Conservation (phyloP, 1,140 invertebrate genomes). For the Listronotus bonariensis region DNA sequence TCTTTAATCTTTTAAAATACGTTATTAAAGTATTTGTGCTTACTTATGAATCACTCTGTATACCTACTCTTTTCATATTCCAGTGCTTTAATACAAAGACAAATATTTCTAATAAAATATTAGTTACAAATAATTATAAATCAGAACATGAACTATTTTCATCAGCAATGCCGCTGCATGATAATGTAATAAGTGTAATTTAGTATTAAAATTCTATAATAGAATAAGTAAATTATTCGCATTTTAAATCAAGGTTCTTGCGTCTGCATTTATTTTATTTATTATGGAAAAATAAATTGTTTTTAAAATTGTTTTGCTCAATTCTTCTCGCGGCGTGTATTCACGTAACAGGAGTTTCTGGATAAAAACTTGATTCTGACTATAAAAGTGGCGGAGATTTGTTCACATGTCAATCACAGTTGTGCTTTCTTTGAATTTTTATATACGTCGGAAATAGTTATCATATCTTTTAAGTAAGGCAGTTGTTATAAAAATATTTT, state of each 20-base stretch:
- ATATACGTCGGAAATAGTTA: too few relatives aligned
- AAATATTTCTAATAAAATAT: slow-evolving; percentile 15
- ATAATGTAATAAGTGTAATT: slow-evolving; percentile 31
- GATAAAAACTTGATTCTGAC: neutral
- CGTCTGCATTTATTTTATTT: slow-evolving; percentile 23
- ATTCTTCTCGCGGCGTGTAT: slow-evolving; percentile 11
- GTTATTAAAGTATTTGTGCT: too few relatives aligned
- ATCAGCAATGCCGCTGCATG: slow-evolving; percentile 24
- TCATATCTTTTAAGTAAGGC: too few relatives aligned
- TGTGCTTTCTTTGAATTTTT: neutral
- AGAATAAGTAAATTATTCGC: slow-evolving; percentile 37
- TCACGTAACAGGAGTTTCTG: slow-evolving; percentile 1
- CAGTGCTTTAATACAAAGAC: slow-evolving; percentile 2
- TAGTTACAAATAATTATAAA: slow-evolving; percentile 27
- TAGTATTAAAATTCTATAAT: slow-evolving; percentile 36
- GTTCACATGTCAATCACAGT: slow-evolving; percentile 19
- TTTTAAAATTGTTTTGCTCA: slow-evolving; percentile 17
- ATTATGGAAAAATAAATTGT: slow-evolving; percentile 8
- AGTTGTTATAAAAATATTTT: too few relatives aligned
- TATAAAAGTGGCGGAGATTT: neutral
- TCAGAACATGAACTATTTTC: slow-evolving; percentile 34
- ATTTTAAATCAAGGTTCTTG: slow-evolving; percentile 37
- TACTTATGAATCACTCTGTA: too few relatives aligned
- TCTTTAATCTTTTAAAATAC: too few relatives aligned
- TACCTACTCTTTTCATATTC: too few relatives aligned